Evolutionary conservation across 2,113 vertebrate genomes (phyloP).

Genomic region (Indri indri): DNA sequence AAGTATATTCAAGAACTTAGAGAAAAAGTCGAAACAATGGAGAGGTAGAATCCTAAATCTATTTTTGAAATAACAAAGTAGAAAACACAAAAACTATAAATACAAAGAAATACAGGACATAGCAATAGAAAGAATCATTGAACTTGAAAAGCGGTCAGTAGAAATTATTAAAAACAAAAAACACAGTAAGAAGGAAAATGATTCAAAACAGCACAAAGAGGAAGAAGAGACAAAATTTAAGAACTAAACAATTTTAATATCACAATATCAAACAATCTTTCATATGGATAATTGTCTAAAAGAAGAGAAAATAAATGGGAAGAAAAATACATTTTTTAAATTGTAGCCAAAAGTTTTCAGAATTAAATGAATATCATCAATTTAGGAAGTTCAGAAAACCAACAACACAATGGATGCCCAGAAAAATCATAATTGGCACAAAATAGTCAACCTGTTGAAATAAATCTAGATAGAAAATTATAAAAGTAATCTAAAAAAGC

Average conservation of each 20-base stretch:
- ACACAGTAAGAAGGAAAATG: not conserved
- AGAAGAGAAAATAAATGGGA: not conserved
- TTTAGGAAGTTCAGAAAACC: not conserved
- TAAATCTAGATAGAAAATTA: not conserved
- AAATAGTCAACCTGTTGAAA: not conserved
- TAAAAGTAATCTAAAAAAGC: not conserved
- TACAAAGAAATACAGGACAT: not conserved
- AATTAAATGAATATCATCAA: not conserved
- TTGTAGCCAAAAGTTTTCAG: not conserved
- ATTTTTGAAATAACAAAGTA: not conserved
- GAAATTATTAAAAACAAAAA: not conserved
- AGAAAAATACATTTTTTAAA: not conserved
- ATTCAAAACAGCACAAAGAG: not conserved
- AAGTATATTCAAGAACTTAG: not conserved
- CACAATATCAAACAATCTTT: not conserved
- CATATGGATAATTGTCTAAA: not conserved
- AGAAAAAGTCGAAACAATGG: not conserved
- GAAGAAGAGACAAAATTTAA: not conserved
- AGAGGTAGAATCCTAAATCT: not conserved
- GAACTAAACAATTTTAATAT: not conserved
- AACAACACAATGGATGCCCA: not conserved
- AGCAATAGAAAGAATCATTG: not conserved
- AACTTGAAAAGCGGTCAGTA: not conserved
- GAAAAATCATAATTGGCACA: not conserved
- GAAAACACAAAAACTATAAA: not conserved